phyloP scores from a whole-genome alignment of 2,113 vertebrate genomes.

The Dipodomys spectabilis region DNA sequence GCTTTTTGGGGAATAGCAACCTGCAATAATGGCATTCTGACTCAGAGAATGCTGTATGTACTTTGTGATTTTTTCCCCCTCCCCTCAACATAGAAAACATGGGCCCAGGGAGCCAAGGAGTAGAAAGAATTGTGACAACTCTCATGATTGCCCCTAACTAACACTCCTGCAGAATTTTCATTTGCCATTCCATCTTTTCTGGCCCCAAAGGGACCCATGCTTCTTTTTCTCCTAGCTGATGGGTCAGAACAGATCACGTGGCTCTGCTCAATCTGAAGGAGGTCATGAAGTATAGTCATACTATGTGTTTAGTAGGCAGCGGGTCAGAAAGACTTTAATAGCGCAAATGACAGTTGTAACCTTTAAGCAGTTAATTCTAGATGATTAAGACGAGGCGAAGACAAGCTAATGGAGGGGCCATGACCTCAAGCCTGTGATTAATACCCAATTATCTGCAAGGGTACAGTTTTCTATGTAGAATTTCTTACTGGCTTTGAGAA shows the following conservation, averaged over 20 bases:
- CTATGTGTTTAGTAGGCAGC: not conserved
- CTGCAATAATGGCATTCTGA: not conserved
- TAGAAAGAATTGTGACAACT: not conserved
- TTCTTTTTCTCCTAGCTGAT: not conserved
- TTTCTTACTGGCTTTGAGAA: conserved; percentile 40
- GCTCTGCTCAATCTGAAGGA: not conserved
- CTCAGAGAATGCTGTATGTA: not conserved
- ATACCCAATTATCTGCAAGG: conserved; percentile 55
- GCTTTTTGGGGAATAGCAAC: not conserved
- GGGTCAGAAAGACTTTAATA: conserved; percentile 46
- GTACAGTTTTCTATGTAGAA: conserved; percentile 17
- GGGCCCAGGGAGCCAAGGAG: not conserved
- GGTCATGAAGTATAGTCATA: not conserved
- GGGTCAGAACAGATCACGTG: not conserved
- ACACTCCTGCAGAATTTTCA: not conserved
- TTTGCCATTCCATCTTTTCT: not conserved
- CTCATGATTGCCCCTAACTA: not conserved
- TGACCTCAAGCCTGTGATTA: conserved; percentile 60
- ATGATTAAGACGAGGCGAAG: conserved; percentile 45
- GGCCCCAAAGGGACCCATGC: not conserved
- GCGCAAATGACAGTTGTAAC: conserved; percentile 31
- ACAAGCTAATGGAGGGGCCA: conserved; percentile 42
- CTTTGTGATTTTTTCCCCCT: not conserved
- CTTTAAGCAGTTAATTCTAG: conserved; percentile 52
- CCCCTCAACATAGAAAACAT: not conserved